A percentile compares a stretch with the other conserved stretches of the same genome.
phyloP scores from a whole-genome alignment of 2,888 invertebrate genomes.

The Polydrusus tereticollis region DNA sequence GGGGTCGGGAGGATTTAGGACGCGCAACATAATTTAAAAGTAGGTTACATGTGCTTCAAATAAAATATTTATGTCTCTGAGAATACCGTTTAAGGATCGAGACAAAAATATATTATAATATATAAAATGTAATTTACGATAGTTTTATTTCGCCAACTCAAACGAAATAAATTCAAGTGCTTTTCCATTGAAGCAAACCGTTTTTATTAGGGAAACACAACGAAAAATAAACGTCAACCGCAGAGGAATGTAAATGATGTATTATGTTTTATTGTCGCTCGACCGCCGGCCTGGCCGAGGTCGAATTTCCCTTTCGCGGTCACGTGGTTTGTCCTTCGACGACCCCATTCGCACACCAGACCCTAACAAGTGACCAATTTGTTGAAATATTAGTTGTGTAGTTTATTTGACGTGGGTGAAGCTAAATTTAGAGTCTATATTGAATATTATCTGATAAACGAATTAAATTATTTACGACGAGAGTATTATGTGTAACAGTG shows the following conservation, averaged over 20 bases:
- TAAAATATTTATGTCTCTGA: too few relatives aligned
- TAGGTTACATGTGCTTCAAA: too few relatives aligned
- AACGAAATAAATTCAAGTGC: too few relatives aligned
- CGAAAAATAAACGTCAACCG: slow-evolving; percentile 17
- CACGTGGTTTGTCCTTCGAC: slow-evolving; percentile 8
- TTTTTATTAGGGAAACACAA: slow-evolving; percentile 6
- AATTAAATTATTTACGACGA: slow-evolving; percentile 7
- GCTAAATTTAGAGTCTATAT: slow-evolving; percentile 6
- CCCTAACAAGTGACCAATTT: slow-evolving; percentile 25
- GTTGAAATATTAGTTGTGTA: slow-evolving; percentile 27
- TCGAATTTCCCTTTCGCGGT: slow-evolving; percentile 25
- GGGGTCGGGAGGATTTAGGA: too few relatives aligned
- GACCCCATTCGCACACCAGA: slow-evolving; percentile 1
- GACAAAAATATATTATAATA: too few relatives aligned
- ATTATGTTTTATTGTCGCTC: slow-evolving; percentile 14
- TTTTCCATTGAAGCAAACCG: too few relatives aligned
- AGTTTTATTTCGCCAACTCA: too few relatives aligned
- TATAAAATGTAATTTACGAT: too few relatives aligned
- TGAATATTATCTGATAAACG: slow-evolving; percentile 4
- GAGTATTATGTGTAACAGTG: too few relatives aligned
- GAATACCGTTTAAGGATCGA: too few relatives aligned
- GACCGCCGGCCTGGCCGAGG: slow-evolving; percentile 1
- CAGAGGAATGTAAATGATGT: slow-evolving; percentile 8
- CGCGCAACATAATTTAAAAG: too few relatives aligned
- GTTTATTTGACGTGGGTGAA: slow-evolving; percentile 16